These are phyloP conservation scores for Apodemia duryi DNA, from an alignment of 2,888 invertebrate species.

Conservation along the genomic window DNA sequence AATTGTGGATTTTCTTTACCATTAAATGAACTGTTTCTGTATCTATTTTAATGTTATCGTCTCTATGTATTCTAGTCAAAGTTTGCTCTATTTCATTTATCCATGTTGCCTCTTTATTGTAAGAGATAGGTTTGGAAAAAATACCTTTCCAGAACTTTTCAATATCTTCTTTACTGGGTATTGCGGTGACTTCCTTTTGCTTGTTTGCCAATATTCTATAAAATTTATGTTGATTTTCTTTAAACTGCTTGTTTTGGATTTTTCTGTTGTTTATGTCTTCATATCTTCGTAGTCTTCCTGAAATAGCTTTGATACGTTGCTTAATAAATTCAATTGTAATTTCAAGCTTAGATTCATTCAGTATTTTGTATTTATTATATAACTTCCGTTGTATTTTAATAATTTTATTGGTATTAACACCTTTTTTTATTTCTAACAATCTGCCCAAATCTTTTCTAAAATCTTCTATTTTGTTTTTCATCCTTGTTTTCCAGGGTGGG, in stretches of 20 bases:
- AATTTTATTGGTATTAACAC: neutral
- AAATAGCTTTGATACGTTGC: neutral
- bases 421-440: neutral
- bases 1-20: too few species aligned
- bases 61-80: neutral
- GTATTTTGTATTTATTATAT: neutral
- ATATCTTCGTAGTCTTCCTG: neutral
- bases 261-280: neutral
- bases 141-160: neutral
- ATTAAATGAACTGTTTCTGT: conserved; percentile 3
- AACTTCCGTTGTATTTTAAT: neutral
- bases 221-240: too few species aligned
- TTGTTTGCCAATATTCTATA: conserved; percentile 24
- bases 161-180: neutral
- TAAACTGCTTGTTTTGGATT: conserved; percentile 20
- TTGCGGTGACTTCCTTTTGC: conserved; percentile 14
- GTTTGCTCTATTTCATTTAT: neutral
- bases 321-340: neutral
- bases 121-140: too few species aligned
- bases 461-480: too few species aligned
- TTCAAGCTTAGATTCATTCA: neutral
- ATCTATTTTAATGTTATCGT: neutral
- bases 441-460: neutral
- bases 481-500: neutral
- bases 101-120: neutral